Evolutionary conservation across 2,888 invertebrate genomes (phyloP).

Genomic region (Oscheius sp.): DNA sequence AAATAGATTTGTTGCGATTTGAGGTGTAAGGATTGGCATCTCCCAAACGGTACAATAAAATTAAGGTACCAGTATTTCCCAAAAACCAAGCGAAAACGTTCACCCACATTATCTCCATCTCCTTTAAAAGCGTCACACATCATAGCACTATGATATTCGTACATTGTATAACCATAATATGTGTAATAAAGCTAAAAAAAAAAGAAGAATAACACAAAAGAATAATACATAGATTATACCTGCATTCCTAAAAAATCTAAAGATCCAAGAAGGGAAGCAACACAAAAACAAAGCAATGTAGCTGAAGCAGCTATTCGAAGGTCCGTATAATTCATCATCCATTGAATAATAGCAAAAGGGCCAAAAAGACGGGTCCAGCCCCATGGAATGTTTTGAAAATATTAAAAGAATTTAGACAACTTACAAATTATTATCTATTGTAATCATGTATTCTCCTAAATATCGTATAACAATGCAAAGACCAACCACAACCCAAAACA

Average conservation of each 20-base stretch:
- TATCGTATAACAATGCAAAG: conserved; percentile 43
- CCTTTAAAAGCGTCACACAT: conserved; percentile 60
- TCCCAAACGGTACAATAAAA: conserved; percentile 64
- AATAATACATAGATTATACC: conserved; percentile 39
- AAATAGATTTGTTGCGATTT: conserved; percentile 58
- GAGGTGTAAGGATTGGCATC: conserved; percentile 47
- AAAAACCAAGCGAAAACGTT: conserved; percentile 67
- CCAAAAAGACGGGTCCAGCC: conserved; percentile 63
- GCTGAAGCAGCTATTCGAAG: conserved; percentile 29
- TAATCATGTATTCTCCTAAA: conserved; percentile 37
- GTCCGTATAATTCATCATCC: conserved; percentile 43
- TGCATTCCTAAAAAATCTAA: conserved; percentile 62
- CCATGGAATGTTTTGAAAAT: conserved; percentile 55
- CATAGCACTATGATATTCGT: conserved; percentile 66
- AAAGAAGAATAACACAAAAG: too few species aligned
- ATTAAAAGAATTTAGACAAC: neutral
- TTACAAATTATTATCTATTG: conserved; percentile 10
- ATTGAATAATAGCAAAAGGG: conserved; percentile 60
- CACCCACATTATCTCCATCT: conserved; percentile 60
- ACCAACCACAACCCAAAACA: conserved; percentile 67
- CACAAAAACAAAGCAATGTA: conserved; percentile 55
- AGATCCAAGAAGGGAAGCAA: conserved; percentile 53
- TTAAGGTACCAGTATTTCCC: conserved; percentile 64
- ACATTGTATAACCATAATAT: conserved; percentile 66
- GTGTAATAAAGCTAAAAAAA: conserved; percentile 66